These are phyloP conservation scores for Planococcus citri DNA, from an alignment of 1,140 invertebrate species.

Conservation along the genomic window DNA sequence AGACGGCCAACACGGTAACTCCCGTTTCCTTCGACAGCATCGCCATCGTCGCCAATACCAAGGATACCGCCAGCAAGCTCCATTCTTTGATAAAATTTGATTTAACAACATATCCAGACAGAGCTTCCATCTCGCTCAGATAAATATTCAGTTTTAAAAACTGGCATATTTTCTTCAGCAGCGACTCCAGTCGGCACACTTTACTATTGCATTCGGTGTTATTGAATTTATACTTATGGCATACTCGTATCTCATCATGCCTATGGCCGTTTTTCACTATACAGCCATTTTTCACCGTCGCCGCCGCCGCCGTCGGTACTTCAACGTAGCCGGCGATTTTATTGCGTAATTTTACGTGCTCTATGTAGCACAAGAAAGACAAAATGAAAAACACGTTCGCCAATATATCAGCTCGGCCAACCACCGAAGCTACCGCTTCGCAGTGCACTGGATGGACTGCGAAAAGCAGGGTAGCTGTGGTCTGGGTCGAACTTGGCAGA, in stretches of 20 bases:
- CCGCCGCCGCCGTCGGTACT: not conserved
- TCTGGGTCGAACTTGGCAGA: conserved; percentile 45
- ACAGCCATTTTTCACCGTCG: not conserved
- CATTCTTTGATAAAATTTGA: conserved; percentile 35
- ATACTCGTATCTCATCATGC: not conserved
- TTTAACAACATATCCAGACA: conserved; percentile 16
- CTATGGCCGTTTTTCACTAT: not conserved
- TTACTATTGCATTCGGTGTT: conserved; percentile 17
- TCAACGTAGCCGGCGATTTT: not conserved
- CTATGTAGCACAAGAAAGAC: conserved; percentile 67
- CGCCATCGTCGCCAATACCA: conserved; percentile 49
- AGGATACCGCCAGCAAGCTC: conserved; percentile 38
- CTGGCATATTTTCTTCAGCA: conserved; percentile 20
- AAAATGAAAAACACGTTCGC: conserved; percentile 82
- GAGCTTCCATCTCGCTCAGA: conserved; percentile 21
- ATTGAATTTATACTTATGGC: conserved; percentile 9
- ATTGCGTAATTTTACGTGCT: conserved; percentile 32
- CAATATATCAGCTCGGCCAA: conserved; percentile 85
- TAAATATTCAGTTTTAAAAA: conserved; percentile 20
- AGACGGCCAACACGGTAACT: conserved; percentile 77
- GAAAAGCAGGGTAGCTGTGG: conserved; percentile 68
- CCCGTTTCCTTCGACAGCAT: conserved; percentile 86
- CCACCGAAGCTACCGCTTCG: conserved; percentile 91
- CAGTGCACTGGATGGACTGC: conserved; percentile 92
- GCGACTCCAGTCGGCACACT: conserved; percentile 19